phyloP scores from a whole-genome alignment of 2,113 vertebrate genomes.

The Boleophthalmus pectinirostris region DNA sequence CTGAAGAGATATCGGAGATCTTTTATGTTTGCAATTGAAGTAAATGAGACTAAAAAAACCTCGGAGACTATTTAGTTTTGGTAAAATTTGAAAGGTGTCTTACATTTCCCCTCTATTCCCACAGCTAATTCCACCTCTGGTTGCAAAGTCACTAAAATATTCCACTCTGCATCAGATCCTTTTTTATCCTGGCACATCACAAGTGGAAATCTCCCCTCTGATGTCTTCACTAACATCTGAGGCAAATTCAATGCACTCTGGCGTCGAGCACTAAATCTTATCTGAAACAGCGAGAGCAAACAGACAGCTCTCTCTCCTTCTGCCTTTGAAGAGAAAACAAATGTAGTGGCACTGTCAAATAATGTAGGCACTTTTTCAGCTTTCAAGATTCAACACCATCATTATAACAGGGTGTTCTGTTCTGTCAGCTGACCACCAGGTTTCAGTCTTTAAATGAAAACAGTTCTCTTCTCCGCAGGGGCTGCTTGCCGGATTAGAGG shows the following conservation, averaged over 20 bases:
- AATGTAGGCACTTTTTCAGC: slow-evolving; percentile 41
- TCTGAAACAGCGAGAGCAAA: slow-evolving; percentile 59
- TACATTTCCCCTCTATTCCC: slow-evolving; percentile 55
- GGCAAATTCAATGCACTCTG: slow-evolving; percentile 31
- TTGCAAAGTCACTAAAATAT: slow-evolving; percentile 47
- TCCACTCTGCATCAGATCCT: slow-evolving; percentile 42
- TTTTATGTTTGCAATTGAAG: neutral
- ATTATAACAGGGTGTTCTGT: slow-evolving; percentile 40
- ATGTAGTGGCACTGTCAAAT: slow-evolving; percentile 32
- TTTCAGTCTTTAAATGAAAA: slow-evolving; percentile 45
- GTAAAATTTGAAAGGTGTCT: slow-evolving; percentile 50
- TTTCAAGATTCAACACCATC: slow-evolving; percentile 16
- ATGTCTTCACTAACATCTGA: slow-evolving; percentile 72
- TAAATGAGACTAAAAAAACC: neutral
- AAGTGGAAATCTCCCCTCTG: slow-evolving; percentile 65
- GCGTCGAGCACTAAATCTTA: slow-evolving; percentile 56
- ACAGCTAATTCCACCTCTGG: slow-evolving; percentile 53
- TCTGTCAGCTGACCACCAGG: slow-evolving; percentile 49
- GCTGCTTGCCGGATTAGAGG: slow-evolving; percentile 42
- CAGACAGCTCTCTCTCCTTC: slow-evolving; percentile 30
- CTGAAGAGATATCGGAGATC: neutral
- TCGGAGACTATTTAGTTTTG: neutral
- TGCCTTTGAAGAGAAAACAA: slow-evolving; percentile 63
- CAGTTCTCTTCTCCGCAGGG: slow-evolving; percentile 22
- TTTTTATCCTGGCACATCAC: slow-evolving; percentile 52